These are phyloP conservation scores for Drosophila helvetica DNA, from an alignment of 2,888 invertebrate species.

Conservation along the genomic window DNA sequence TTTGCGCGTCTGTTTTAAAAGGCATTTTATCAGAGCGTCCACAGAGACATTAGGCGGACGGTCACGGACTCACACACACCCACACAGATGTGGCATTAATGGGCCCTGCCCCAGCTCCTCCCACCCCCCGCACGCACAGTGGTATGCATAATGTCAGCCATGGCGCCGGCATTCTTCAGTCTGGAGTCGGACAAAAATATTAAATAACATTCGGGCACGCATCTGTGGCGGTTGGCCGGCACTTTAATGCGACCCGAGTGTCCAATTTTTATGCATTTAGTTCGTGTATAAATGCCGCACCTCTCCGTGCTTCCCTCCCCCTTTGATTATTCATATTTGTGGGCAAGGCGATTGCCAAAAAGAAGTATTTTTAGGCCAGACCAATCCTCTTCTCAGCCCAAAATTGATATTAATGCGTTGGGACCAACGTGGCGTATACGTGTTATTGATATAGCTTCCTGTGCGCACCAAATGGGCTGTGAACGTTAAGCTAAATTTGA, in stretches of 20 bases:
- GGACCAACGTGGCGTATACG: constrained; percentile 63
- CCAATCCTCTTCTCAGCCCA: constrained; percentile 19
- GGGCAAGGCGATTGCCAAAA: constrained; percentile 63
- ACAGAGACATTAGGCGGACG: constrained; percentile 21
- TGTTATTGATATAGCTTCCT: constrained; percentile 51
- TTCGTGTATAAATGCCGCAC: constrained; percentile 69
- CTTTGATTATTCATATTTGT: constrained; percentile 43
- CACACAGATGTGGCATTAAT: constrained; percentile 46
- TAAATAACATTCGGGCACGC: constrained; percentile 75
- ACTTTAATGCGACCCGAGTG: constrained; percentile 66
- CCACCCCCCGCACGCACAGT: neutral
- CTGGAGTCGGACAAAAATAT: constrained; percentile 42
- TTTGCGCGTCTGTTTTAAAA: constrained; percentile 57
- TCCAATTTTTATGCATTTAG: constrained; percentile 72
- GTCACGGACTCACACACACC: constrained; percentile 34
- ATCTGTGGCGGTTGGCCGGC: constrained; percentile 63
- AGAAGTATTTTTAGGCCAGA: constrained; percentile 63
- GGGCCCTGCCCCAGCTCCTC: constrained; percentile 8
- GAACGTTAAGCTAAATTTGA: constrained; percentile 61
- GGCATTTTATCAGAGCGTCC: constrained; percentile 53
- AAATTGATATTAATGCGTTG: constrained; percentile 68
- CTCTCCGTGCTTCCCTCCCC: constrained; percentile 4
- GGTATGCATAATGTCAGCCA: constrained; percentile 39
- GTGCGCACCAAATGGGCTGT: constrained; percentile 65
- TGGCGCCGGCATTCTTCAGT: constrained; percentile 49